Conservation (phyloP, 2,113 vertebrate species). For the Corvus hawaiiensis region DNA sequence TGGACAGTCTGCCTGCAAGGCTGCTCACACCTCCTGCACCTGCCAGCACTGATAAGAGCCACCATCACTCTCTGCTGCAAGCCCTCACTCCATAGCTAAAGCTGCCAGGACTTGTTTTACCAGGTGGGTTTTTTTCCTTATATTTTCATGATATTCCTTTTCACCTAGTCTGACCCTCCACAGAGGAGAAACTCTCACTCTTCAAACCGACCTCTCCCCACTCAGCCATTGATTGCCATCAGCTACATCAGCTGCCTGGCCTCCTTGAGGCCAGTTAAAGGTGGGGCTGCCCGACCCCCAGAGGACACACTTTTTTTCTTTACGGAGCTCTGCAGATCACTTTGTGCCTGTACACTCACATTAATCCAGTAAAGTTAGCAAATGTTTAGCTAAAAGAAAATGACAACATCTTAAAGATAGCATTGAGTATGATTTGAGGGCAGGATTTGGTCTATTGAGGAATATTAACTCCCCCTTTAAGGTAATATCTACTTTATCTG, state of each 20-base stretch:
- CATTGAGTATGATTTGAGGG: neutral
- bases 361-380: neutral
- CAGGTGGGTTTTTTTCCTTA: neutral
- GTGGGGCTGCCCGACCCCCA: neutral
- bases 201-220: neutral
- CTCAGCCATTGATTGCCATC: neutral
- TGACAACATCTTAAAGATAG: neutral
- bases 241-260: neutral
- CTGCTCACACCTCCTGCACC: neutral
- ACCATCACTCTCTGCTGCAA: neutral
- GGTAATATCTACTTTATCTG: neutral
- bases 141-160: neutral
- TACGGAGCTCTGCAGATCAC: neutral
- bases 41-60: neutral
- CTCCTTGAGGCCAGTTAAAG: neutral
- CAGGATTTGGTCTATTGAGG: neutral
- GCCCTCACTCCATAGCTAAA: neutral
- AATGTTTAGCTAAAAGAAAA: neutral
- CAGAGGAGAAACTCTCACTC: neutral
- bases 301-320: neutral
- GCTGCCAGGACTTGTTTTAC: neutral
- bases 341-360: neutral
- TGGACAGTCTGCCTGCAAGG: neutral
- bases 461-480: neutral
- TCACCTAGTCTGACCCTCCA: neutral